Percentiles rank a stretch among this genome's conserved stretches.
These are phyloP conservation scores for Chelon auratus DNA, from an alignment of 2,797 vertebrate genomes.

Conservation along the genomic window DNA sequence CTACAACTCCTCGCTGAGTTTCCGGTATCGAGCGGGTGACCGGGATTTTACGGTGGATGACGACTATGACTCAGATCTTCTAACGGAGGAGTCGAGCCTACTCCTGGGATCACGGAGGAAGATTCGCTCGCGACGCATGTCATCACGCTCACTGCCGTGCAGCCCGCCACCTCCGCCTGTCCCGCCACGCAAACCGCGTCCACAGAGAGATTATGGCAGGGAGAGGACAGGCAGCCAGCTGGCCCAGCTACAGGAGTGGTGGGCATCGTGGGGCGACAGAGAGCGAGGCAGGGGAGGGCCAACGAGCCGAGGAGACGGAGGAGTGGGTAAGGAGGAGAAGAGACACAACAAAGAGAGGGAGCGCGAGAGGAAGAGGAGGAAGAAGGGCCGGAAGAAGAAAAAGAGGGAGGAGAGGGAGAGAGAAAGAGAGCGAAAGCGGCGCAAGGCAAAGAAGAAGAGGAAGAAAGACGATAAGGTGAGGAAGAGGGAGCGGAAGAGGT, in stretches of 20 bases:
- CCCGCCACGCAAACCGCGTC: constrained; percentile 83
- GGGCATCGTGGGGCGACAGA: constrained; percentile 85
- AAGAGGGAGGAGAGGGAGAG: constrained; percentile 83
- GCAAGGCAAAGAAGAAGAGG: constrained; percentile 85
- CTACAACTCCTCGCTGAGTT: constrained; percentile 84
- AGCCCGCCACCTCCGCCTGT: constrained; percentile 85
- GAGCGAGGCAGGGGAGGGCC: constrained; percentile 69
- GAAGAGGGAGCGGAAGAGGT: constrained; percentile 72
- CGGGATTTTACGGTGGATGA: constrained; percentile 75
- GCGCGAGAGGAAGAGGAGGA: constrained; percentile 76
- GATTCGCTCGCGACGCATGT: constrained; percentile 81
- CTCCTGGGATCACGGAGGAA: constrained; percentile 82
- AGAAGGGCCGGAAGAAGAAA: constrained; percentile 83
- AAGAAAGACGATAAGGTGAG: constrained; percentile 81
- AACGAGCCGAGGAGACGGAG: constrained; percentile 52
- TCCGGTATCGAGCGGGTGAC: constrained; percentile 80
- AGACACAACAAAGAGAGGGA: constrained; percentile 79
- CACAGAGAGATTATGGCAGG: constrained; percentile 85
- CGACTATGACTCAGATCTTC: constrained; percentile 83
- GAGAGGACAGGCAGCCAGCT: constrained; percentile 82
- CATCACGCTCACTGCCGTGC: constrained; percentile 84
- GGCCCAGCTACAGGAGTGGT: constrained; percentile 87
- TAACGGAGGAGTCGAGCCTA: constrained; percentile 87
- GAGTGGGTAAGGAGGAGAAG: constrained; percentile 67
- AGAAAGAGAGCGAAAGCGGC: constrained; percentile 83